Base-by-base conservation (phyloP, 1,140 invertebrate species). In the Ditylenchus dipsaci region DNA sequence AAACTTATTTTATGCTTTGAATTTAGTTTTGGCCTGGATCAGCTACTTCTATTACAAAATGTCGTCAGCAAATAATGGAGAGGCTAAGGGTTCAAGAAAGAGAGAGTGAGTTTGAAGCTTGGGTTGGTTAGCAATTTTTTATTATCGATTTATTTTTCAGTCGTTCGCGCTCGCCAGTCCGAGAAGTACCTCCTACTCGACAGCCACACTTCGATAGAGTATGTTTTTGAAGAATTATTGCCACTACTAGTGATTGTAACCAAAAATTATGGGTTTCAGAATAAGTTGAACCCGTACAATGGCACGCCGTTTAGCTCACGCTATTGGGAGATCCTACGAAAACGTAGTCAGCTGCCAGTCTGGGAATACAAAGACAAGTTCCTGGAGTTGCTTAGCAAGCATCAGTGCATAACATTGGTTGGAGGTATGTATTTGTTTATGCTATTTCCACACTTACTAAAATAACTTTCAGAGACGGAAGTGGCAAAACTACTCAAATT, bases 361-460 rank as follows among this genome's bases (percentile, higher is more conserved):
- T 98, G 95, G 88, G 95, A 98, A 81, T 97, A 99, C 84, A 89
- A 91, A 76, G 88, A 90, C 3, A 93, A 97, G 81, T 98, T 99
- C 83, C 91, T 95, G 89, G 88, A 93, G 74, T 85, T 93, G 17
- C 84, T 99, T 1, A 88, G 89, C 30, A 90, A 91, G 19, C 89
- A 95, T 84, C 92, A 95, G 79, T 78, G 79, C 29, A 91, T 96
- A 53, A 92, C 96, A 8, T 85, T 97, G 0, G 93, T 96, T 11
- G 94, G 94, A 79, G 94, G 23, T 19, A 5, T 38, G 33, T 38
- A 11, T 38, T 11, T 38, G 11, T 11, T 38, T 38, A 38, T 5
- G 3, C 33, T 7, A 7, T 53, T 53, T 53, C 3, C 3, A 53
- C 3, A 8, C 3, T 53, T 53, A 26, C 15, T 53, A 17, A 7